Percentiles rank a stretch among this genome's conserved stretches.
phyloP scores from a whole-genome alignment of 2,888 invertebrate genomes.

The Notodonta ziczac region DNA sequence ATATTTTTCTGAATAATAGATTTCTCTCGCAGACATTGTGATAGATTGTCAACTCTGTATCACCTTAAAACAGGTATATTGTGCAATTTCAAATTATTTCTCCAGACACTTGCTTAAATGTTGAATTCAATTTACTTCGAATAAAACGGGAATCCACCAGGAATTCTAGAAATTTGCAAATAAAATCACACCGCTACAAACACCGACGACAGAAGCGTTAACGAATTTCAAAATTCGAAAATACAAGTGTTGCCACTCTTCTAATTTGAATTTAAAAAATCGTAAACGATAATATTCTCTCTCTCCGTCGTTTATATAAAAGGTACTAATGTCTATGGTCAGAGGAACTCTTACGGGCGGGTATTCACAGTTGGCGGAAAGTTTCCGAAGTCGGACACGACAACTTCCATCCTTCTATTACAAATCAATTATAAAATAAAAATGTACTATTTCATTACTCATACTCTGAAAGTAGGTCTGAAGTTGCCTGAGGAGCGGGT shows the following conservation, averaged over 20 bases:
- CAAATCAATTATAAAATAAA: too few species aligned
- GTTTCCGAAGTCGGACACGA: too few species aligned
- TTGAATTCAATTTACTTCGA: conserved; percentile 6
- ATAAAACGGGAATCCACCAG: conserved; percentile 11
- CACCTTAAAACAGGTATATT: not conserved
- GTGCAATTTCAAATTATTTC: conserved; percentile 8
- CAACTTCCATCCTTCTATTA: too few species aligned
- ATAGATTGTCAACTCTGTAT: not conserved
- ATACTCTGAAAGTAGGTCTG: too few species aligned
- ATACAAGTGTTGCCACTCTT: conserved; percentile 32
- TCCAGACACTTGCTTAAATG: not conserved
- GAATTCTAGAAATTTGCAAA: conserved; percentile 34
- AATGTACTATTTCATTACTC: too few species aligned
- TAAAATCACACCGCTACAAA: conserved; percentile 29
- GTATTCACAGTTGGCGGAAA: too few species aligned
- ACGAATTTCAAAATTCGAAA: conserved; percentile 68
- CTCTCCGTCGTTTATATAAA: not conserved
- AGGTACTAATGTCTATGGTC: too few species aligned
- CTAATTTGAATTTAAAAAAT: not conserved
- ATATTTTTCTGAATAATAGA: conserved; percentile 97
- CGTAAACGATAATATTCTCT: conserved; percentile 12
- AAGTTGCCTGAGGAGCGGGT: too few species aligned
- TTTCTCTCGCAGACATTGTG: conserved; percentile 87
- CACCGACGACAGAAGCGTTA: conserved; percentile 52
- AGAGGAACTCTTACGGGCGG: too few species aligned